Conservation (phyloP, 2,797 vertebrate genomes). For the Bradypodion ventrale region DNA sequence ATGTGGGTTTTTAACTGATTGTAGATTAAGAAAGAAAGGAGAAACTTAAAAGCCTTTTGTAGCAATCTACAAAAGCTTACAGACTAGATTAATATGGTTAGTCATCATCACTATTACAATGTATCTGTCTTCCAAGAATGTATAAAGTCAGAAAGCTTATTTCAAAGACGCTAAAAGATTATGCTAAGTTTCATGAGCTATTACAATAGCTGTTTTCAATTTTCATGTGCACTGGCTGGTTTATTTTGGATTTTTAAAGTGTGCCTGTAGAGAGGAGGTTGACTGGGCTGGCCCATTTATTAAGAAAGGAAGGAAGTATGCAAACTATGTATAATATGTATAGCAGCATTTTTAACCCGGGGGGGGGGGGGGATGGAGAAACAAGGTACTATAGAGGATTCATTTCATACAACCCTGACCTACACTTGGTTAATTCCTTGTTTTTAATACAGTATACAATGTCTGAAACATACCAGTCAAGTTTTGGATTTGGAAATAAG, state of each 20-base stretch:
- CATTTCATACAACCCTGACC: constrained; percentile 24
- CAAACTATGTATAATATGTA: neutral
- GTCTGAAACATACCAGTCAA: no score
- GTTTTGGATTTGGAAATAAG: no score
- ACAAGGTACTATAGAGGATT: constrained; percentile 20
- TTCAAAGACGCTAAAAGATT: constrained; percentile 52
- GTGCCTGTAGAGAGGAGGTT: constrained; percentile 21
- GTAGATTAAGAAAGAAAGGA: constrained; percentile 75
- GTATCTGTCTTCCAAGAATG: constrained; percentile 52
- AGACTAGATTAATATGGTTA: constrained; percentile 73
- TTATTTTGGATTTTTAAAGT: constrained; percentile 54
- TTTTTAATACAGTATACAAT: neutral
- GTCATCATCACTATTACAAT: constrained; percentile 53
- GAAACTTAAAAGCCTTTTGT: constrained; percentile 72
- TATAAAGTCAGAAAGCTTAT: constrained; percentile 57
- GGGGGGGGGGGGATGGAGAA: constrained; percentile 19
- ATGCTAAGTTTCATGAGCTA: constrained; percentile 40
- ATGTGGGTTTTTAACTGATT: constrained; percentile 77
- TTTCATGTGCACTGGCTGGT: constrained; percentile 41
- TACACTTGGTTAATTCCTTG: constrained; percentile 15
- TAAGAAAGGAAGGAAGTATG: neutral
- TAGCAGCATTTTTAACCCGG: constrained; percentile 36
- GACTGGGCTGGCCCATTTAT: constrained; percentile 20
- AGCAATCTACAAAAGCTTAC: constrained; percentile 69
- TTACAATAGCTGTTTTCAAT: constrained; percentile 36